Evolutionary conservation across 2,113 vertebrate species (phyloP).

Genomic region (Mobula hypostoma): DNA sequence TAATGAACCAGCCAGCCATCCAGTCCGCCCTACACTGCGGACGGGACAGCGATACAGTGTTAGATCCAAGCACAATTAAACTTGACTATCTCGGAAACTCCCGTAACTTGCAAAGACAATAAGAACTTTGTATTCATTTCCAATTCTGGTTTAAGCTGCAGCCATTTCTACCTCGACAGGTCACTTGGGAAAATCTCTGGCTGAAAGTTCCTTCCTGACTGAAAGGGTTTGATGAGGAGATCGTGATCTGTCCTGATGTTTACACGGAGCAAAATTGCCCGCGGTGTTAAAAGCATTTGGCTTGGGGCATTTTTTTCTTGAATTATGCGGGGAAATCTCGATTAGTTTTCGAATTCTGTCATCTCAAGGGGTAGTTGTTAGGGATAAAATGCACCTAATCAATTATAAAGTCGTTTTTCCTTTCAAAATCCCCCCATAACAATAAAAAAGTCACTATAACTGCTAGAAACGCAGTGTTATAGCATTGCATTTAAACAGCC

Average conservation of each 20-base stretch:
- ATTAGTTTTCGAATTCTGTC: neutral
- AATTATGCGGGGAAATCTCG: neutral
- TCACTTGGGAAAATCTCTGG: neutral
- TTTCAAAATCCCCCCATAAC: too few relatives aligned
- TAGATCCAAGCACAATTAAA: too few relatives aligned
- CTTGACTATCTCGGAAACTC: neutral
- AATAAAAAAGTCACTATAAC: too few relatives aligned
- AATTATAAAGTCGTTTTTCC: neutral
- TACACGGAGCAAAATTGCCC: too few relatives aligned
- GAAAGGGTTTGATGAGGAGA: too few relatives aligned
- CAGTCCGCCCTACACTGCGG: neutral
- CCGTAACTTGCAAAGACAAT: neutral
- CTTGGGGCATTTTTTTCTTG: neutral
- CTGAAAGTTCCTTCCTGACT: neutral
- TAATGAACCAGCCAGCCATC: too few relatives aligned
- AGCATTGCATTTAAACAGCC: neutral
- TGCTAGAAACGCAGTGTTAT: neutral
- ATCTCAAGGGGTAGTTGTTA: neutral
- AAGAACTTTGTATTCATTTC: neutral
- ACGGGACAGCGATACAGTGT: neutral
- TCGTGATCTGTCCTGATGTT: too few relatives aligned
- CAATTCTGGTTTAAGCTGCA: neutral
- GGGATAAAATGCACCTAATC: conserved; percentile 4
- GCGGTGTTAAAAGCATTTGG: neutral
- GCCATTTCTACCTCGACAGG: neutral